Evolutionary conservation across 2,888 invertebrate genomes (phyloP).

Genomic region (Melolontha melolontha): DNA sequence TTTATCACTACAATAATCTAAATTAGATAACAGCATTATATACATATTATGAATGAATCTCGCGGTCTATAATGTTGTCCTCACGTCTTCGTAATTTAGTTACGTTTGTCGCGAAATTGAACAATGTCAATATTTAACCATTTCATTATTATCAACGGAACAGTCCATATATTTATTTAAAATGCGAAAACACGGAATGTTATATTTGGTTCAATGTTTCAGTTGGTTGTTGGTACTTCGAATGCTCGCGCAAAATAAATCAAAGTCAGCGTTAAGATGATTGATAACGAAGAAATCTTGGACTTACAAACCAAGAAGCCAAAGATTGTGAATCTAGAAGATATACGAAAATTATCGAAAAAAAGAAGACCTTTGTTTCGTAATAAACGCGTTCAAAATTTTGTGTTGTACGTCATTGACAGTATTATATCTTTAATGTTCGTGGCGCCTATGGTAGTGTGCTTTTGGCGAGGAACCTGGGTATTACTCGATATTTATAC

Average conservation of each 20-base stretch:
- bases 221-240: slow-evolving; percentile 2
- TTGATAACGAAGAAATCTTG: slow-evolving; percentile 34
- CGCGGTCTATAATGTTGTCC: not conserved
- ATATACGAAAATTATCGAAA: slow-evolving; percentile 1
- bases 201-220: slow-evolving; percentile 11
- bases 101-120: slow-evolving; percentile 5
- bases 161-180: not conserved
- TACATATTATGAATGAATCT: slow-evolving; percentile 7
- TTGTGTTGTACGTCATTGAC: slow-evolving; percentile 62
- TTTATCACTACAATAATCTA: no score
- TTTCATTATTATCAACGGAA: not conserved
- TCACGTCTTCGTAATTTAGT: not conserved
- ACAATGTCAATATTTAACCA: slow-evolving; percentile 9
- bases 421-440: slow-evolving; percentile 63
- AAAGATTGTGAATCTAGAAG: slow-evolving; percentile 19
- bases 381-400: slow-evolving; percentile 24
- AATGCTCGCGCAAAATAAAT: slow-evolving; percentile 3
- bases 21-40: no score
- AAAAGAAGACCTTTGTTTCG: not conserved
- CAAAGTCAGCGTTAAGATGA: slow-evolving; percentile 6
- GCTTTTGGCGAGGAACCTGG: slow-evolving; percentile 71
- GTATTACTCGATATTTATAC: slow-evolving; percentile 65
- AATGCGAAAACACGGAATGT: not conserved
- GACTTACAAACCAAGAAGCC: slow-evolving; percentile 33
- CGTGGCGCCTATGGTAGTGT: slow-evolving; percentile 68